Evolutionary conservation across 2,888 invertebrate genomes (phyloP).

Genomic region (Dryococelus australis): DNA sequence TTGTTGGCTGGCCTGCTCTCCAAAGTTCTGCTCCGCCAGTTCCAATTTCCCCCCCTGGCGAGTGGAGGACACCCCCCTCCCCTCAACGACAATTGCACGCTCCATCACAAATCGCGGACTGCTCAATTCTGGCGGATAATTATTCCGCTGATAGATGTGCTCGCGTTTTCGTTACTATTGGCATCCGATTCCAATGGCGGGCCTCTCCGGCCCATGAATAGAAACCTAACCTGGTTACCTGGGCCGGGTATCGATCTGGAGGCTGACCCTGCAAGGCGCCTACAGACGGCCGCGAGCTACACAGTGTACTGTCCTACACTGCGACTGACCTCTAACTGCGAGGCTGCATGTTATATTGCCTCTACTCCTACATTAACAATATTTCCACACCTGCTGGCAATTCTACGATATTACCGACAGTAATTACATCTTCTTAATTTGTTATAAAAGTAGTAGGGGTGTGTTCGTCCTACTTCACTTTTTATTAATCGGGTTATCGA

Average conservation of each 20-base stretch:
- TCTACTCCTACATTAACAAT: too few species aligned
- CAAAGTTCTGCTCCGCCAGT: background rate
- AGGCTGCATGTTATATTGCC: too few species aligned
- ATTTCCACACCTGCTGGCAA: too few species aligned
- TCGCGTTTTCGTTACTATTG: conserved; percentile 9
- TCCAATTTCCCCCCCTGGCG: background rate
- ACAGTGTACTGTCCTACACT: too few species aligned
- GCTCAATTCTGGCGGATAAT: conserved; percentile 9
- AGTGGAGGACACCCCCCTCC: background rate
- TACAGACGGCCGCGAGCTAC: too few species aligned
- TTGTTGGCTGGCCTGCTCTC: background rate
- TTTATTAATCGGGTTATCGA: too few species aligned
- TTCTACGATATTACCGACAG: too few species aligned
- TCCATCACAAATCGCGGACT: conserved; percentile 5
- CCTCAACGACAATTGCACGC: too few species aligned
- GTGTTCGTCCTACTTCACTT: too few species aligned
- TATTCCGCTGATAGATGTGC: background rate
- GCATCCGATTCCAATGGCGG: conserved; percentile 16
- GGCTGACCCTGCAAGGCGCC: background rate
- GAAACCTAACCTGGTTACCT: conserved; percentile 9
- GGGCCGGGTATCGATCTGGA: background rate
- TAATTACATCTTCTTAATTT: too few species aligned
- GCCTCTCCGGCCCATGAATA: background rate
- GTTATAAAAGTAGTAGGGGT: too few species aligned
- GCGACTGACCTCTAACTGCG: too few species aligned